phyloP scores from a whole-genome alignment of 1,140 invertebrate genomes.

The Belonocnema kinseyi region DNA sequence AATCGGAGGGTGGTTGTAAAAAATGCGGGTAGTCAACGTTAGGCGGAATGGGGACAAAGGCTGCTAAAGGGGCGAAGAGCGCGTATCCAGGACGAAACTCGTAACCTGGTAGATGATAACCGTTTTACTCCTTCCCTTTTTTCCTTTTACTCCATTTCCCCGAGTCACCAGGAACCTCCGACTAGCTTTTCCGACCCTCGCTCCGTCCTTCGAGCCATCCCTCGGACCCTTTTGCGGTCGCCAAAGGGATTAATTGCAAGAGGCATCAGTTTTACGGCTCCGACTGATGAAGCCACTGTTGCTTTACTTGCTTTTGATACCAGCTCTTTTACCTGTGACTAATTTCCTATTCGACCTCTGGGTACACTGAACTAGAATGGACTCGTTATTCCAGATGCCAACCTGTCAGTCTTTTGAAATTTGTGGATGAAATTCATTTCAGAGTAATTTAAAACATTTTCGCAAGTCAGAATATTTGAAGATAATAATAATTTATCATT shows the following conservation, averaged over 20 bases:
- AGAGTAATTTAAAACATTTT: no score
- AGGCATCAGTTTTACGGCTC: slow-evolving; percentile 8
- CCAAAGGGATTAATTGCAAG: slow-evolving; percentile 40
- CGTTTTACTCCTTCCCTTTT: slow-evolving; percentile 51
- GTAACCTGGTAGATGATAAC: slow-evolving; percentile 58
- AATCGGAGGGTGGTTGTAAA: slow-evolving; percentile 41
- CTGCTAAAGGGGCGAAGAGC: slow-evolving; percentile 38
- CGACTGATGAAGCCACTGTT: no score
- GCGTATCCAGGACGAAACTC: slow-evolving; percentile 32
- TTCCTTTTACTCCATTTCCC: slow-evolving; percentile 41
- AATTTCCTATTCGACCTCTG: no score
- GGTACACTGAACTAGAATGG: no score
- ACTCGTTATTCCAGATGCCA: no score
- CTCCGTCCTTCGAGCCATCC: neutral
- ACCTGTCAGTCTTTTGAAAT: no score
- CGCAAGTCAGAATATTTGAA: no score
- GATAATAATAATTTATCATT: no score
- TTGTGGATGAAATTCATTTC: no score
- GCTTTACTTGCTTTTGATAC: no score
- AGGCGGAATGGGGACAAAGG: slow-evolving; percentile 31
- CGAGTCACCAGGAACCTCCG: neutral
- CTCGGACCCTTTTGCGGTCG: slow-evolving; percentile 3
- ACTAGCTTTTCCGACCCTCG: no score
- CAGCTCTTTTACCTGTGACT: no score
- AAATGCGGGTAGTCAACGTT: slow-evolving; percentile 31